phyloP scores from a whole-genome alignment of 2,797 vertebrate genomes.

The Leptatherina wallacei region DNA sequence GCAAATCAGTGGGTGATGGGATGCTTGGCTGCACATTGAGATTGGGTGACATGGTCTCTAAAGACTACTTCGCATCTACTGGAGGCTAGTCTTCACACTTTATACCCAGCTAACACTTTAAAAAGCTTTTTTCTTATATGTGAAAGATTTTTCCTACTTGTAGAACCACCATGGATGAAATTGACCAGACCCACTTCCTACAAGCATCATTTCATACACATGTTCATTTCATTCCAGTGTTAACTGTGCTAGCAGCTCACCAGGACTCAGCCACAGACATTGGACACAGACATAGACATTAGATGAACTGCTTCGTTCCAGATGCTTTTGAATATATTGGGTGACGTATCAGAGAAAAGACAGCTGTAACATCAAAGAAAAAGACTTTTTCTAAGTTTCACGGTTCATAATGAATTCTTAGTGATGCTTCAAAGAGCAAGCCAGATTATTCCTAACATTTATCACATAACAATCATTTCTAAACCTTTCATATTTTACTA shows the following conservation, averaged over 20 bases:
- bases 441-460: background rate
- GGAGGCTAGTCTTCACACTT: conserved; percentile 27
- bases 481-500: background rate
- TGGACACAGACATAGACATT: conserved; percentile 55
- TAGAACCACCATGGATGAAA: conserved; percentile 52
- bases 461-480: background rate
- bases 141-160: conserved; percentile 34
- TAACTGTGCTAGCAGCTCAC: conserved; percentile 14
- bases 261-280: conserved; percentile 29
- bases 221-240: conserved; percentile 24
- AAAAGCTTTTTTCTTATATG: conserved; percentile 39
- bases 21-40: conserved; percentile 51
- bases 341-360: conserved; percentile 46
- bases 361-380: conserved; percentile 19
- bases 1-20: conserved; percentile 40
- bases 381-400: conserved; percentile 2
- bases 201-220: conserved; percentile 39
- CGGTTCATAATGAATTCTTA: conserved; percentile 11
- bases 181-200: conserved; percentile 37
- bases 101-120: conserved; percentile 57
- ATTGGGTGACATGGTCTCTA: conserved; percentile 34
- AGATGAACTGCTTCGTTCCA: conserved; percentile 46
- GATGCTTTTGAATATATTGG: conserved; percentile 31
- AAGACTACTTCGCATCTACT: conserved; percentile 31
- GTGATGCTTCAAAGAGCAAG: conserved; percentile 19